Percentiles rank a stretch among this genome's conserved stretches.
Evolutionary conservation across 2,888 invertebrate genomes (phyloP).

Genomic region (Chymomyza procnemis): DNA sequence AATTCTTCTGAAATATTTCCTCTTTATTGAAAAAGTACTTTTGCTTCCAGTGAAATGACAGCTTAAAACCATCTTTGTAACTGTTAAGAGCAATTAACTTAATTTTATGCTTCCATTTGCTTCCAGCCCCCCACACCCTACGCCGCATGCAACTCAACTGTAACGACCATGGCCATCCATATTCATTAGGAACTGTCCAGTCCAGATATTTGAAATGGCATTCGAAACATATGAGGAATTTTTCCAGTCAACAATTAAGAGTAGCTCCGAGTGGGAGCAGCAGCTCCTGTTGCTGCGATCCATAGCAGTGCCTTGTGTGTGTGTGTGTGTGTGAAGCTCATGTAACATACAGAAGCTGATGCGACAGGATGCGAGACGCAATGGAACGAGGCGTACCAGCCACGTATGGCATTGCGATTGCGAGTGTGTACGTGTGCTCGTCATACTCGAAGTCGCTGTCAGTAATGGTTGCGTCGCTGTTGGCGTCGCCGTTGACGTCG

Average conservation of each 20-base stretch:
- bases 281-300: conserved; percentile 7
- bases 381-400: conserved; percentile 52
- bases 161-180: too few species aligned
- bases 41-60: too few species aligned
- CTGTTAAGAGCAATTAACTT: conserved; percentile 31
- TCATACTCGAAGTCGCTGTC: conserved; percentile 37
- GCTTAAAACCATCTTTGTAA: too few species aligned
- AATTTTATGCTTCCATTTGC: conserved; percentile 18
- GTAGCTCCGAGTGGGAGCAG: conserved; percentile 8
- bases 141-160: too few species aligned
- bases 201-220: too few species aligned
- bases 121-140: too few species aligned
- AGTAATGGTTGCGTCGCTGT: not conserved
- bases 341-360: conserved; percentile 5
- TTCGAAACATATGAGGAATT: conserved; percentile 39
- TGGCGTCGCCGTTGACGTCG: not conserved
- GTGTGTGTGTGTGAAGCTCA: conserved; percentile 20
- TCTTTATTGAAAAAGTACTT: too few species aligned
- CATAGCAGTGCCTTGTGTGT: conserved; percentile 17
- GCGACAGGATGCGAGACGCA: conserved; percentile 8
- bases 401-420: conserved; percentile 64
- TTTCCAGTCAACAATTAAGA: conserved; percentile 9
- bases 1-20: too few species aligned
- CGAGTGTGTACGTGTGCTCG: conserved; percentile 53
- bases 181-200: too few species aligned